Evolutionary conservation across 2,113 vertebrate genomes (phyloP).

Genomic region (Coptodon rendalli): DNA sequence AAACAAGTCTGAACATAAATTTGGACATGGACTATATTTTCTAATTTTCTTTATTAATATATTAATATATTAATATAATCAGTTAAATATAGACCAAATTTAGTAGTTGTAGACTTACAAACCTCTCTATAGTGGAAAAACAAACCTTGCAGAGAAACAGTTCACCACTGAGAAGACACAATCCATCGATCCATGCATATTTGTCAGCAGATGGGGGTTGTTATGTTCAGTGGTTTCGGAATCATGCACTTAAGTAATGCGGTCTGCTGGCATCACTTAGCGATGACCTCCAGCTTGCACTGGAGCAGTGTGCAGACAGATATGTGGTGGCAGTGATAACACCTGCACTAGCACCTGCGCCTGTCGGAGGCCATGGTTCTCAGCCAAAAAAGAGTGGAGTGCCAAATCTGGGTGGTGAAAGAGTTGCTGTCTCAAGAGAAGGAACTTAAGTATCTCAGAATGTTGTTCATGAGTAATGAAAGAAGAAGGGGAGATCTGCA

Average conservation of each 20-base stretch:
- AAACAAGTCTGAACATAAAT: background rate
- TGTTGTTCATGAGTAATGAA: background rate
- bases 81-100: background rate
- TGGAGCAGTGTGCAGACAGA: background rate
- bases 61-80: background rate
- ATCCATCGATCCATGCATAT: background rate
- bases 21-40: background rate
- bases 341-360: background rate
- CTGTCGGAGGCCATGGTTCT: background rate
- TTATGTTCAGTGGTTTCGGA: background rate
- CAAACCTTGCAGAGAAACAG: background rate
- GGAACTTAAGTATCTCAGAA: background rate
- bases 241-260: background rate
- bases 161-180: background rate
- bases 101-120: background rate
- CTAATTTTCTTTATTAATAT: background rate
- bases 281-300: background rate
- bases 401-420: background rate
- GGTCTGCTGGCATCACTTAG: background rate
- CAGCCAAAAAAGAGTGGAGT: background rate
- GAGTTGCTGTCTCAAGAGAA: background rate
- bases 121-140: background rate
- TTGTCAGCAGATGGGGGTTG: background rate
- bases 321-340: background rate
- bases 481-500: background rate